Evolutionary conservation across 2,888 invertebrate species (phyloP), one percentile per base, ranked within the genome.

Genomic region (Agrotis ipsilon): DNA sequence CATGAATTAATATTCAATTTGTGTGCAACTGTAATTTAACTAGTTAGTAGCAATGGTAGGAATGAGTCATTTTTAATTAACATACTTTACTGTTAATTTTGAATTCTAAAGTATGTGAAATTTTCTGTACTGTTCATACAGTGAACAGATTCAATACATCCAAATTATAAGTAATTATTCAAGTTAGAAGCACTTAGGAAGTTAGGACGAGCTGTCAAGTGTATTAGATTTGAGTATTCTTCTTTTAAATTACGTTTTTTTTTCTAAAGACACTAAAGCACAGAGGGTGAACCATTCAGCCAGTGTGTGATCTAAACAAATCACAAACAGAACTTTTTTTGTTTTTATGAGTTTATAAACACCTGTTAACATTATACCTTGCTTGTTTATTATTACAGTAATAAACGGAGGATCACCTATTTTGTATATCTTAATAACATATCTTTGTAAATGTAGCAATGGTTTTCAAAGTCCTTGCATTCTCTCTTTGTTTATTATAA

Each of bases 31-130:
- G 60, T 67, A 49, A 55, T 59, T 54, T 63, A 66, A 39, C 63
- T 52, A 63, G 52, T 46, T 27, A 14, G 39, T 14, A 24, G 13
- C 16, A 27, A 54, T 57, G 60, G 49, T 3, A 27, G 13, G 1
- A 5, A 39, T 80, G 80, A 82, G 19, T 80, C 80, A 83, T 69
- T 45, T 57, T 72, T 63, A 68, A 67, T 79, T 58, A 79, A 54
- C 64, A 72, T 52, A 54, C 43, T 49, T 19, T 55, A 60, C 49
- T 18, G 78, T 79, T 75, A 52, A 58, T 75, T 74, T 75, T 60
- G 48, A 49, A 19, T 51, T 46, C 39, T 60, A 54, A 54, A 21
- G 16, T 59, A 69, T 1, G 13, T n/a, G 0, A n/a, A n/a, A n/a
- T n/a, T n/a, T n/a, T n/a, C n/a, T n/a, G n/a, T n/a, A n/a, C n/a